Conservation (phyloP, 2,888 invertebrate genomes). For the Chloroclysta siterata region DNA sequence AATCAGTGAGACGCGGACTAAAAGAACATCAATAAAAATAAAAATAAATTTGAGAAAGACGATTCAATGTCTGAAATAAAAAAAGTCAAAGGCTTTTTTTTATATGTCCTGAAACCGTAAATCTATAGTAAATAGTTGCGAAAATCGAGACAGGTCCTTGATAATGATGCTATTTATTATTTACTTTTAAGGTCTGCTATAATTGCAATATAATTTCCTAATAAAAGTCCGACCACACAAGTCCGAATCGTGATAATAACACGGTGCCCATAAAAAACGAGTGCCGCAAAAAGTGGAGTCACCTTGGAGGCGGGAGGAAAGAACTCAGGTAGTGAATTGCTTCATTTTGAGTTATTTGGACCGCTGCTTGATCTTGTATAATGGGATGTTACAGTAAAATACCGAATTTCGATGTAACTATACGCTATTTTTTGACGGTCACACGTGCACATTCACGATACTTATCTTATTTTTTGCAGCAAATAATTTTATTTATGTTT, state of each 20-base stretch:
- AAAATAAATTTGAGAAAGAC: too few relatives aligned
- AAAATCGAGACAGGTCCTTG: slow-evolving; percentile 2
- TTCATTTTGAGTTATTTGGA: slow-evolving; percentile 73
- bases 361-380: slow-evolving; percentile 30
- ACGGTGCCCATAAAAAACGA: slow-evolving; percentile 67
- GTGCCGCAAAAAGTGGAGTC: slow-evolving; percentile 74
- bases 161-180: too few relatives aligned
- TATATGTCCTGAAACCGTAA: too few relatives aligned
- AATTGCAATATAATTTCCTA: slow-evolving; percentile 36
- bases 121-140: slow-evolving; percentile 6
- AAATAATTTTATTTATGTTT: too few relatives aligned
- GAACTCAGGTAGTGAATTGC: slow-evolving; percentile 83
- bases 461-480: too few relatives aligned
- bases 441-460: not conserved
- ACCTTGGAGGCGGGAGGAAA: slow-evolving; percentile 78
- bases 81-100: too few relatives aligned
- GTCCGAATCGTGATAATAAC: slow-evolving; percentile 71
- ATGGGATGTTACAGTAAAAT: slow-evolving; percentile 19
- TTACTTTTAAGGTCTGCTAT: slow-evolving; percentile 21
- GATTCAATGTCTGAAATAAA: too few relatives aligned
- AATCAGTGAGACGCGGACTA: too few relatives aligned
- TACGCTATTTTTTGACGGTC: slow-evolving; percentile 7
- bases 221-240: slow-evolving; percentile 62
- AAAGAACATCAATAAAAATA: too few relatives aligned
- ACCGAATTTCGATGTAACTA: not conserved